Percentiles rank a stretch among this genome's conserved stretches.
These are phyloP conservation scores for Luperina nickerlii DNA, from an alignment of 2,888 invertebrate genomes.

Conservation along the genomic window DNA sequence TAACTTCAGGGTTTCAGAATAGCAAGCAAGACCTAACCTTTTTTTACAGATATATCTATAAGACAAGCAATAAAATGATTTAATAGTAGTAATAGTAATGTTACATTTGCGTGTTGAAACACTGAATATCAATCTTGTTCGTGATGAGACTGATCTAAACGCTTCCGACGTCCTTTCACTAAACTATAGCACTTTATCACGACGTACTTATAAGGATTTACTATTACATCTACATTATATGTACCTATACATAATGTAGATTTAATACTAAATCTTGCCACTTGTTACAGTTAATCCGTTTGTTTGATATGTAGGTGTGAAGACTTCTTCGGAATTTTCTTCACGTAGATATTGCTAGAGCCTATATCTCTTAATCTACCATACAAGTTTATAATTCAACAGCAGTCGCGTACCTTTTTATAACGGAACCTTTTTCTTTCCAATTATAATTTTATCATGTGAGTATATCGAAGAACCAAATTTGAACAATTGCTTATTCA, in stretches of 20 bases:
- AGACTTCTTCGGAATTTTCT: background rate
- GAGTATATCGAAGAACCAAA: background rate
- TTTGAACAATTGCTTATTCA: background rate
- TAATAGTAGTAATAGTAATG: slow-evolving; percentile 20
- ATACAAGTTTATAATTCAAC: background rate
- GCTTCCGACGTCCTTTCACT: slow-evolving; percentile 52
- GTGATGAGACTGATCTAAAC: slow-evolving; percentile 11
- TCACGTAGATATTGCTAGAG: background rate
- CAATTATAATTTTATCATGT: background rate
- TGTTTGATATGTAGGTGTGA: background rate
- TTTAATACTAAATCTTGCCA: background rate
- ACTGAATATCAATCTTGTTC: slow-evolving; percentile 36
- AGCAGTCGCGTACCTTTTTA: background rate
- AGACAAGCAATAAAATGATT: slow-evolving; percentile 5
- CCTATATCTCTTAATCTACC: background rate
- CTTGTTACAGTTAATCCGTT: background rate
- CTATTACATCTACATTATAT: background rate
- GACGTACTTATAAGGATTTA: background rate
- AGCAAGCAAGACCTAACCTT: background rate
- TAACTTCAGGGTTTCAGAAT: background rate
- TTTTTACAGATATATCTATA: background rate
- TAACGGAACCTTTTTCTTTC: background rate
- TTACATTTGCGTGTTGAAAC: slow-evolving; percentile 33
- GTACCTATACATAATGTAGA: background rate
- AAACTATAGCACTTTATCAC: slow-evolving; percentile 5